These are phyloP conservation scores for Anoplius nigerrimus DNA, from an alignment of 2,888 invertebrate species.

Conservation along the genomic window DNA sequence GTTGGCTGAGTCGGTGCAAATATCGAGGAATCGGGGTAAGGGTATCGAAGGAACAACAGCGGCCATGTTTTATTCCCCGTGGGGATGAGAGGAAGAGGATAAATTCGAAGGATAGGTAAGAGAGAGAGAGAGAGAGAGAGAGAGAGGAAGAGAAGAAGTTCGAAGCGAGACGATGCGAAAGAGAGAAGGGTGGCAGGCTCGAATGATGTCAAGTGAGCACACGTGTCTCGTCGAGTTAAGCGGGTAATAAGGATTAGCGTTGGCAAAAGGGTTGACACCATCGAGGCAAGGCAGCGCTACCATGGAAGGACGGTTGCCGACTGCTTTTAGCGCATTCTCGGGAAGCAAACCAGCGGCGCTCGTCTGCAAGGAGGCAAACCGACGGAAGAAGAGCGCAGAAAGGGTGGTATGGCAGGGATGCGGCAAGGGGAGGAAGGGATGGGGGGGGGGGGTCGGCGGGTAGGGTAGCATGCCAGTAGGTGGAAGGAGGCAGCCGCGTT, in stretches of 20 bases:
- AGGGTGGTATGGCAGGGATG: constrained; percentile 8
- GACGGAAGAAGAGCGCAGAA: constrained; percentile 9
- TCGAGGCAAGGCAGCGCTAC: no score
- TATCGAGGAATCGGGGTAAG: not conserved
- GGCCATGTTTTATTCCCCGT: not conserved
- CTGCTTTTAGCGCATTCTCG: constrained; percentile 13
- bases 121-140: not conserved
- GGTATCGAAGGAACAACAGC: not conserved
- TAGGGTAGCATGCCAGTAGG: not conserved
- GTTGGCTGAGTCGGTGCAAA: constrained; percentile 1
- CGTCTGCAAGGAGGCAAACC: constrained; percentile 2
- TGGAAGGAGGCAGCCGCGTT: constrained; percentile 19
- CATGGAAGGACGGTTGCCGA: no score
- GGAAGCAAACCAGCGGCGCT: constrained; percentile 1
- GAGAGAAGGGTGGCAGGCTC: not conserved
- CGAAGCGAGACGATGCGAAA: not conserved
- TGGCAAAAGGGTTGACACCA: no score
- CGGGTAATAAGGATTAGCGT: no score
- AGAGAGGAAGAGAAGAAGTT: not conserved
- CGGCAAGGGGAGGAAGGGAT: constrained; percentile 7
- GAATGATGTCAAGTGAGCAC: no score
- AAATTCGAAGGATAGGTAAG: not conserved
- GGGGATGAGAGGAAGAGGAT: not conserved
- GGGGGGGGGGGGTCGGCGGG: constrained; percentile 17
- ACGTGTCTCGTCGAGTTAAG: no score